Conservation (phyloP, 2,888 invertebrate genomes). For the Lymantria monacha region DNA sequence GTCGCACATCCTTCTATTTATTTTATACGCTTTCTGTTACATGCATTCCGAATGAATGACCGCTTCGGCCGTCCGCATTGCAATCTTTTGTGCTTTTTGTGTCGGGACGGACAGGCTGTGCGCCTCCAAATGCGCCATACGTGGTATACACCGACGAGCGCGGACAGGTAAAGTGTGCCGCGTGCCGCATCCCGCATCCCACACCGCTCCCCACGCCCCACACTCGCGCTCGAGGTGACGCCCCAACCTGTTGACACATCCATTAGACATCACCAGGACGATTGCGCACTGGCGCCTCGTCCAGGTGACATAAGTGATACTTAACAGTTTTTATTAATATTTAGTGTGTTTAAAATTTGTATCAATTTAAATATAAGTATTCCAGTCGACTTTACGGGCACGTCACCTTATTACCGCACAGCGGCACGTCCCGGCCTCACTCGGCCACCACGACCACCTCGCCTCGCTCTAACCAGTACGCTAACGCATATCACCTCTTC, state of each 20-base stretch:
- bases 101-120: conserved; percentile 81
- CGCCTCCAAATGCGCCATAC: conserved; percentile 95
- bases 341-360: no score
- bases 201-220: conserved; percentile 14
- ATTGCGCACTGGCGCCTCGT: no score
- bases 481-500: conserved; percentile 56
- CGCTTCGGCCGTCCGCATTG: conserved; percentile 78
- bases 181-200: conserved; percentile 38
- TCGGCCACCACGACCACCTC: conserved; percentile 12
- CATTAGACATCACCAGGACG: no score
- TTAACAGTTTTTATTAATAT: no score
- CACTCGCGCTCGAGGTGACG: conserved; percentile 5
- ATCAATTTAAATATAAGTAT: no score
- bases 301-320: no score
- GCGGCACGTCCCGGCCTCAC: background rate
- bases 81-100: conserved; percentile 79
- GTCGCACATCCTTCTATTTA: conserved; percentile 75
- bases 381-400: no score
- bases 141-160: conserved; percentile 97
- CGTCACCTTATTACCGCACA: no score
- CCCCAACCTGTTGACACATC: background rate
- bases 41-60: conserved; percentile 82
- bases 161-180: conserved; percentile 92
- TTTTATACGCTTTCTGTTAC: conserved; percentile 81
- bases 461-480: conserved; percentile 57